Evolutionary conservation across 2,113 vertebrate genomes (phyloP), one percentile per base, ranked within the genome.

Genomic region (Salvelinus fontinalis): DNA sequence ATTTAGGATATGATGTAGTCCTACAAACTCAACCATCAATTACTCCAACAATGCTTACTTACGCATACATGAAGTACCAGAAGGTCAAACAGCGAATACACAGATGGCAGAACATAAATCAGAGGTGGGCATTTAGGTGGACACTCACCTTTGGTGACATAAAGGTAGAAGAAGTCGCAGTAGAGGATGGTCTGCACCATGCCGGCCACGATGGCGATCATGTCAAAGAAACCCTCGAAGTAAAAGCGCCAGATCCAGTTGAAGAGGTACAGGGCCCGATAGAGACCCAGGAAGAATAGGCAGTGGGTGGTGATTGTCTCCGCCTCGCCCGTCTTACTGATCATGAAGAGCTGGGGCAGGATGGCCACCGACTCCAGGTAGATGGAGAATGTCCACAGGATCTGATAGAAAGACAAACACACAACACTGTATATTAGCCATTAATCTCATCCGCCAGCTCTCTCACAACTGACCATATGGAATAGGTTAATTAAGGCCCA

Each of bases 191-290:
- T 99, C 93, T 99, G 98, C 77, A 99, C 98, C 68, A 98, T 95
- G 0, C 97, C 98, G 4, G 98, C 97, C 83, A 99, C 97, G 44
- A 99, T 96, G 26, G 97, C 98, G 26, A 99, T 99, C 94, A 99
- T 93, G 89, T 99, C 98, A 64, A 99, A 99, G 93, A 99, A 99
- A 65, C 97, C 96, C 93, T 99, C 98, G 2, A 98, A 99, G 86
- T 98, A 99, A 93, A 95, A 99, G 89, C 97, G 97, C 98, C 98
- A 99, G 89, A 99, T 97, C 98, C 98, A 99, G 91, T 99, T 99
- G 94, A 98, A 94, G 5, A 99, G 96, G 85, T 99, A 99, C 83
- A 99, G 93, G 80, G 96, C 92, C 65, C 98, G 96, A 83, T 99
- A 99, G 81, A 99, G 89, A 77, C 98, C 98, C 91, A 99, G 85